Conservation (phyloP, 2,797 vertebrate species). For the Cyprinodon diabolis region DNA sequence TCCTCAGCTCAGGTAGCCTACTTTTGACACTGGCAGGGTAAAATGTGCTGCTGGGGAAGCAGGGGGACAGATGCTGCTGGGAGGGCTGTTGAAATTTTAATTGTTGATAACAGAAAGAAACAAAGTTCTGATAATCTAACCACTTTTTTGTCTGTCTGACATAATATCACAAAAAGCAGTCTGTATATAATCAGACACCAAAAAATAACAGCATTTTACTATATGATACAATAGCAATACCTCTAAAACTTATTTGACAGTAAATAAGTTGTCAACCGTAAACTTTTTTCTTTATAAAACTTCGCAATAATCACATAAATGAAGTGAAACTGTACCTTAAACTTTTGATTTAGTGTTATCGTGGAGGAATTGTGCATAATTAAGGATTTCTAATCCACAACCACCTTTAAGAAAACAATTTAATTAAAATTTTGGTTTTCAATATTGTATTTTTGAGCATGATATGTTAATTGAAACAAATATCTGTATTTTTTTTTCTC, state of each 20-base stretch:
- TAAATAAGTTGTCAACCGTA: constrained; percentile 54
- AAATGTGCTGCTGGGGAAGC: constrained; percentile 29
- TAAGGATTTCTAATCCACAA: not conserved
- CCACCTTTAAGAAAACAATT: not conserved
- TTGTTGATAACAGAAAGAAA: constrained; percentile 38
- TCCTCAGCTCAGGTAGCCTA: constrained; percentile 60
- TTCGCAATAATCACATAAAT: constrained; percentile 18
- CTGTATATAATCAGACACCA: constrained; percentile 11
- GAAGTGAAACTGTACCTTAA: not conserved
- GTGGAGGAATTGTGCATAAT: not conserved
- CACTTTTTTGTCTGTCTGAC: constrained; percentile 22
- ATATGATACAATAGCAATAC: constrained; percentile 35
- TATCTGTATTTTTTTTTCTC: no score
- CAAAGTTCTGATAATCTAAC: constrained; percentile 32
- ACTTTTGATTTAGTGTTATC: not conserved
- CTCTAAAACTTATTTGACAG: constrained; percentile 46
- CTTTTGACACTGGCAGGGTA: constrained; percentile 53
- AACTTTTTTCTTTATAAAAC: constrained; percentile 50
- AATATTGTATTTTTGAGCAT: no score
- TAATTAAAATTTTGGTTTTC: not conserved
- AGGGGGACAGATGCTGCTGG: constrained; percentile 31
- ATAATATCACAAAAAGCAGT: constrained; percentile 8
- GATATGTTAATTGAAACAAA: no score
- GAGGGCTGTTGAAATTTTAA: constrained; percentile 31
- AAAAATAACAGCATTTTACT: constrained; percentile 21